A percentile compares a stretch with the other conserved stretches of the same genome.
Evolutionary conservation across 1,140 invertebrate species (phyloP).

Genomic region (Atta texana): DNA sequence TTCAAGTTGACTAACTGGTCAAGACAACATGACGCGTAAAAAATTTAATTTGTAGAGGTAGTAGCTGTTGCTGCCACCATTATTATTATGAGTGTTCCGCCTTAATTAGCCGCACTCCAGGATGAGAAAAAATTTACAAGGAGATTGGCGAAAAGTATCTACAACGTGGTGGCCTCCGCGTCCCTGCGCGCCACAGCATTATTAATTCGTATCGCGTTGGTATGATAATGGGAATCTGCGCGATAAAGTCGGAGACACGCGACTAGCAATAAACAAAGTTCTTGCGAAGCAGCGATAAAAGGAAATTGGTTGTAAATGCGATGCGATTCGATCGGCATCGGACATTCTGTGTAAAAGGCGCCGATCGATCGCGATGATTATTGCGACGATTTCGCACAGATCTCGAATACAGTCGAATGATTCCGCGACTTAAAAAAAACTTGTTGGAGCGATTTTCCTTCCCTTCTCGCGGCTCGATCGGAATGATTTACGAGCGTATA

Average conservation of each 20-base stretch:
- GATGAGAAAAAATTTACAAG: slow-evolving; percentile 29
- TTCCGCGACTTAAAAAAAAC: slow-evolving; percentile 52
- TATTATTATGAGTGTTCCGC: slow-evolving; percentile 33
- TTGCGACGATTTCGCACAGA: slow-evolving; percentile 26
- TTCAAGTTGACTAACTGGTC: slow-evolving; percentile 49
- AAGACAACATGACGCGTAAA: slow-evolving; percentile 39
- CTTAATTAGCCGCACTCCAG: slow-evolving; percentile 35
- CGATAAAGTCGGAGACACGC: slow-evolving; percentile 17
- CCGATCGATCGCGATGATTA: slow-evolving; percentile 2
- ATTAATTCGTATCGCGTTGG: slow-evolving; percentile 31
- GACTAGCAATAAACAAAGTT: slow-evolving; percentile 44
- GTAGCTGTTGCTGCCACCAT: slow-evolving; percentile 20
- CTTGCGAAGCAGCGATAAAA: slow-evolving; percentile 7
- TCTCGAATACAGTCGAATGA: not conserved
- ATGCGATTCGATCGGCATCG: not conserved
- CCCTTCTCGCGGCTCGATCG: slow-evolving; percentile 1
- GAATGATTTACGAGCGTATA: slow-evolving; percentile 72
- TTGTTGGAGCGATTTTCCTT: slow-evolving; percentile 62
- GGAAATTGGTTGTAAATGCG: not conserved
- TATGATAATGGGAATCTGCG: slow-evolving; percentile 32
- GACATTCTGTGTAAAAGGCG: not conserved
- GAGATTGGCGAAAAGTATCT: slow-evolving; percentile 12
- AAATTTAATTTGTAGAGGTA: slow-evolving; percentile 59
- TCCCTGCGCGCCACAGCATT: not conserved
- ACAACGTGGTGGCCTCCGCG: not conserved